A percentile compares a stretch with the other conserved stretches of the same genome.
Evolutionary conservation across 2,797 vertebrate genomes (phyloP).

Genomic region (Cossypha caffra): DNA sequence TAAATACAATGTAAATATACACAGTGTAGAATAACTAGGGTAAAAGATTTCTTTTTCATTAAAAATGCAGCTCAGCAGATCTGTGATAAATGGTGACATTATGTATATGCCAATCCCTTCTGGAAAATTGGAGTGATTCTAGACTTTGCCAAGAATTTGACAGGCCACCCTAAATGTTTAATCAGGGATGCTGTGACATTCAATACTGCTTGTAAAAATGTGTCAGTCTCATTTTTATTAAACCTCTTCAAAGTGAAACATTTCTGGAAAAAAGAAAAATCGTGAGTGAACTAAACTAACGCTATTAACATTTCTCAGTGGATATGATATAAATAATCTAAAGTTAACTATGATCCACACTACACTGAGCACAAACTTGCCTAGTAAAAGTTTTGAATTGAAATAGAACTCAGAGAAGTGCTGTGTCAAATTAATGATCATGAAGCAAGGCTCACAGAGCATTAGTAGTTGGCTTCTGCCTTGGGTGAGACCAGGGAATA

Average conservation of each 20-base stretch:
- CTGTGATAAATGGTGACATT: constrained; percentile 29
- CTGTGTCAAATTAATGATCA: constrained; percentile 44
- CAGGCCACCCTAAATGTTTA: constrained; percentile 15
- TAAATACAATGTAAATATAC: background rate
- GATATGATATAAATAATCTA: constrained; percentile 32
- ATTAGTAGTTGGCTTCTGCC: constrained; percentile 28
- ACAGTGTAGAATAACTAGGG: background rate
- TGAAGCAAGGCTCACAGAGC: background rate
- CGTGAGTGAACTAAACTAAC: background rate
- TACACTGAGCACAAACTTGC: constrained; percentile 1
- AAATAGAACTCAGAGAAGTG: constrained; percentile 36
- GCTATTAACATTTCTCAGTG: background rate
- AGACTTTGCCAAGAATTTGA: constrained; percentile 46
- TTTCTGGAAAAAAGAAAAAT: background rate
- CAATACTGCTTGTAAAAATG: background rate
- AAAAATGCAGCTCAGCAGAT: constrained; percentile 35
- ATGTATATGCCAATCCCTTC: background rate
- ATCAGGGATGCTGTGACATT: constrained; percentile 40
- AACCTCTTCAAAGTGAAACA: background rate
- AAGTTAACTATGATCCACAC: constrained; percentile 9
- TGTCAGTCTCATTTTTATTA: constrained; percentile 23
- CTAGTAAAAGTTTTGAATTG: constrained; percentile 37
- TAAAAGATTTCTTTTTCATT: background rate
- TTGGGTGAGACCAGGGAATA: background rate
- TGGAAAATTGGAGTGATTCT: constrained; percentile 38